Conservation (phyloP, 2,888 invertebrate species). For the Apotomis capreana region DNA sequence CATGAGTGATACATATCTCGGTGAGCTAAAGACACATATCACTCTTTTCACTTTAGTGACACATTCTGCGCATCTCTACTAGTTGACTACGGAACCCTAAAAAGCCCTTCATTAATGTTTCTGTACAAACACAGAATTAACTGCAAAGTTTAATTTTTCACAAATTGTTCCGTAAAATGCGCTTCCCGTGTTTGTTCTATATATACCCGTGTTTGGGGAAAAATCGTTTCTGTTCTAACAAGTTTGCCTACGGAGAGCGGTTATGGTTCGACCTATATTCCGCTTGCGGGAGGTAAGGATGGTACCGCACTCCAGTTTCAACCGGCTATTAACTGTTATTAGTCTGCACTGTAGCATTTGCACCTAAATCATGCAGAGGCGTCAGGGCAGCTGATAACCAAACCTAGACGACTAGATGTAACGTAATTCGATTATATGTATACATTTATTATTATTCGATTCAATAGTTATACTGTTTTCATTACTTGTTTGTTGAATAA, state of each 20-base stretch:
- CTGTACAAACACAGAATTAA: no score
- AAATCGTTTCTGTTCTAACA: constrained; percentile 12
- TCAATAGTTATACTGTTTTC: no score
- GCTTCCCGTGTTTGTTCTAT: background rate
- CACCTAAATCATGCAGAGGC: background rate
- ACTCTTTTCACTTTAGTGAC: no score
- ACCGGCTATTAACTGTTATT: constrained; percentile 25
- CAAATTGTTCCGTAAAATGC: background rate
- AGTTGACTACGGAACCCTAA: no score
- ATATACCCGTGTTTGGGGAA: background rate
- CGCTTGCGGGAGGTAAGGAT: constrained; percentile 54
- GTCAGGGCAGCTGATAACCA: background rate
- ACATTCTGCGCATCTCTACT: no score
- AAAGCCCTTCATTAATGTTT: no score
- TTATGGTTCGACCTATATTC: constrained; percentile 58
- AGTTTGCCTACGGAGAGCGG: constrained; percentile 8
- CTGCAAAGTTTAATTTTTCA: no score
- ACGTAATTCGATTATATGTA: background rate
- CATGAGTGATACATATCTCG: no score
- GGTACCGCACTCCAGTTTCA: constrained; percentile 46
- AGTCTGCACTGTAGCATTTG: constrained; percentile 14
- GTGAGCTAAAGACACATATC: no score
- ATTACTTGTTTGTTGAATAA: no score
- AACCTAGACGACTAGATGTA: background rate
- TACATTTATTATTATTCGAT: no score